Evolutionary conservation across 2,797 vertebrate genomes (phyloP).

Genomic region (Argentina silus): DNA sequence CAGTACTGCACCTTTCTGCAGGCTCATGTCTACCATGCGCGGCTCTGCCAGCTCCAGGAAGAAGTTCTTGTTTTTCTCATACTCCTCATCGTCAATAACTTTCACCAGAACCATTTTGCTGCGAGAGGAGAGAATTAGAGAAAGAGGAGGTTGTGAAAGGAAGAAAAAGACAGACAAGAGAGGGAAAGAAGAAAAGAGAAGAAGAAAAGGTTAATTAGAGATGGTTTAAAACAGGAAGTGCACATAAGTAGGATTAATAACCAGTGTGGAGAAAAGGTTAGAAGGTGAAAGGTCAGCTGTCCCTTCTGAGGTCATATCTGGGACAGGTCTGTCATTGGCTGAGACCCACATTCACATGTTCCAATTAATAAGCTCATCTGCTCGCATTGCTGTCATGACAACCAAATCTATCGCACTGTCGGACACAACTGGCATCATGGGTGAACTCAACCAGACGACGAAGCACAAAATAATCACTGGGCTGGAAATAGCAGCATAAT

Average conservation of each 20-base stretch:
- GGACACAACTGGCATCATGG: conserved; percentile 22
- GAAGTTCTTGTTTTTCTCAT: conserved; percentile 99
- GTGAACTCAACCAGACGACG: conserved; percentile 8
- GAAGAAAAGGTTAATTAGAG: conserved; percentile 67
- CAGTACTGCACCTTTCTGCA: conserved; percentile 96
- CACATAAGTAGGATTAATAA: conserved; percentile 66
- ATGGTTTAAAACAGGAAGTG: conserved; percentile 64
- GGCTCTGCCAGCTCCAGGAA: conserved; percentile 98
- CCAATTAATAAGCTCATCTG: conserved; percentile 40
- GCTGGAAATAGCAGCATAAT: conserved; percentile 44
- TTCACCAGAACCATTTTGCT: conserved; percentile 98
- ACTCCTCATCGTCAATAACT: conserved; percentile 98
- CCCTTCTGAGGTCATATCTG: background rate
- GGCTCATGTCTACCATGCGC: conserved; percentile 98
- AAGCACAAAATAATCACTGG: conserved; percentile 40
- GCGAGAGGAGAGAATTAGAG: conserved; percentile 67
- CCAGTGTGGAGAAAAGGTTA: conserved; percentile 64
- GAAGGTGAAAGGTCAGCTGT: conserved; percentile 59
- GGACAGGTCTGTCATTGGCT: conserved; percentile 23
- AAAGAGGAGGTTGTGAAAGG: conserved; percentile 7
- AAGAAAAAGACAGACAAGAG: conserved; percentile 29
- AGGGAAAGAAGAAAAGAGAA: conserved; percentile 53
- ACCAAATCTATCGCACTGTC: conserved; percentile 48
- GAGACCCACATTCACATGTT: conserved; percentile 18
- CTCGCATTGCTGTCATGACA: conserved; percentile 50